Percentiles rank a stretch among this genome's conserved stretches.
Conservation (phyloP, 1,140 invertebrate genomes). For the Cataglyphis hispanica region DNA sequence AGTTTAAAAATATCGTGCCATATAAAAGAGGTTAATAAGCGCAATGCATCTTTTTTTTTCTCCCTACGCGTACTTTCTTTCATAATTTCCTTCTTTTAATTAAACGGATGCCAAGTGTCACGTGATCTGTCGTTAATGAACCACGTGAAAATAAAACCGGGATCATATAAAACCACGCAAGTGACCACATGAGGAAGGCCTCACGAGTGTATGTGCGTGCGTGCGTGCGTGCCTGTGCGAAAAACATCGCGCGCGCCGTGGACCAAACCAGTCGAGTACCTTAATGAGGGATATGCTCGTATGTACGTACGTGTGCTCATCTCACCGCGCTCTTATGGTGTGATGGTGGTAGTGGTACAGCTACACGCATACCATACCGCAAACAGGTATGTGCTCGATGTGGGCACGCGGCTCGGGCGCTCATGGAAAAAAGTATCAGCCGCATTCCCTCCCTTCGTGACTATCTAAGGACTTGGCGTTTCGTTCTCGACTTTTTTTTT, state of each 20-base stretch:
- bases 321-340: not conserved
- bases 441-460: slow-evolving; percentile 56
- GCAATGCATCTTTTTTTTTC: not conserved
- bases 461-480: slow-evolving; percentile 58
- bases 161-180: slow-evolving; percentile 21
- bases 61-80: not conserved
- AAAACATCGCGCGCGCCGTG: slow-evolving; percentile 57
- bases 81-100: slow-evolving; percentile 50
- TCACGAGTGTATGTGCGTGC: slow-evolving; percentile 5
- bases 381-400: slow-evolving; percentile 53
- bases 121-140: slow-evolving; percentile 45
- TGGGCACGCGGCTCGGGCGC: slow-evolving; percentile 44
- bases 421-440: slow-evolving; percentile 50
- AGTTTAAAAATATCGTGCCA: not conserved
- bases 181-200: slow-evolving; percentile 18
- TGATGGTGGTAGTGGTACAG: slow-evolving; percentile 1
- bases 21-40: not conserved
- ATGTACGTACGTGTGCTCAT: slow-evolving; percentile 30
- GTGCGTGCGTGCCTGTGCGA: slow-evolving; percentile 10
- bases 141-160: slow-evolving; percentile 34
- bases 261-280: slow-evolving; percentile 66
- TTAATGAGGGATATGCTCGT: slow-evolving; percentile 70
- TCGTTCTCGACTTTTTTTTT: slow-evolving; percentile 37
- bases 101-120: slow-evolving; percentile 47
- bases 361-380: slow-evolving; percentile 53